Percentiles rank a stretch among this genome's conserved stretches.
phyloP scores from a whole-genome alignment of 2,113 vertebrate genomes.

The Ceyx melanurus region DNA sequence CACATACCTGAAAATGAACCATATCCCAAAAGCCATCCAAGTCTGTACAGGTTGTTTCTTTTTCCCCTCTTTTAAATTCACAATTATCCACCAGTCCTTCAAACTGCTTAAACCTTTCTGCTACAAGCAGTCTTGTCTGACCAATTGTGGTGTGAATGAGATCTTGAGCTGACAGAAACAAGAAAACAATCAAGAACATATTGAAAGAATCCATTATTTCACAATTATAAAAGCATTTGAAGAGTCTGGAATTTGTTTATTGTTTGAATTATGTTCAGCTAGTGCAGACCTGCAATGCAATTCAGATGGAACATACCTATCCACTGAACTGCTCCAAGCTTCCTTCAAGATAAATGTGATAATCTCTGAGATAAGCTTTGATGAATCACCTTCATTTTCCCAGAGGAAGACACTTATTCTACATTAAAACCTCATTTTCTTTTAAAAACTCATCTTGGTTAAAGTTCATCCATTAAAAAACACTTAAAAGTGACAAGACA shows the following conservation, averaged over 20 bases:
- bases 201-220: neutral
- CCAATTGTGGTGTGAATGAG: slow-evolving; percentile 86
- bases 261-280: neutral
- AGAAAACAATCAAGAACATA: neutral
- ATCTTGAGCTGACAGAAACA: slow-evolving; percentile 81
- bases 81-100: slow-evolving; percentile 90
- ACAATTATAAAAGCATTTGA: neutral
- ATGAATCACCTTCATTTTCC: neutral
- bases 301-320: neutral
- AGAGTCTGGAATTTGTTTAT: neutral
- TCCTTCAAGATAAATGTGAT: neutral
- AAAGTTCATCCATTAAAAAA: neutral
- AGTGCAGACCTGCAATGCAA: neutral
- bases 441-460: neutral
- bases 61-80: slow-evolving; percentile 86
- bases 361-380: neutral
- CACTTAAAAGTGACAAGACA: neutral
- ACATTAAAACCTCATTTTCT: neutral
- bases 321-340: neutral
- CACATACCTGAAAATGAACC: slow-evolving; percentile 84
- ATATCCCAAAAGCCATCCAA: slow-evolving; percentile 99
- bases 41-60: slow-evolving; percentile 87
- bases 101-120: slow-evolving; percentile 93
- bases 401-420: neutral
- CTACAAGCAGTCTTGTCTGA: slow-evolving; percentile 89